These are phyloP conservation scores for Lucinisca nassula DNA, from an alignment of 2,888 invertebrate genomes.

Conservation along the genomic window DNA sequence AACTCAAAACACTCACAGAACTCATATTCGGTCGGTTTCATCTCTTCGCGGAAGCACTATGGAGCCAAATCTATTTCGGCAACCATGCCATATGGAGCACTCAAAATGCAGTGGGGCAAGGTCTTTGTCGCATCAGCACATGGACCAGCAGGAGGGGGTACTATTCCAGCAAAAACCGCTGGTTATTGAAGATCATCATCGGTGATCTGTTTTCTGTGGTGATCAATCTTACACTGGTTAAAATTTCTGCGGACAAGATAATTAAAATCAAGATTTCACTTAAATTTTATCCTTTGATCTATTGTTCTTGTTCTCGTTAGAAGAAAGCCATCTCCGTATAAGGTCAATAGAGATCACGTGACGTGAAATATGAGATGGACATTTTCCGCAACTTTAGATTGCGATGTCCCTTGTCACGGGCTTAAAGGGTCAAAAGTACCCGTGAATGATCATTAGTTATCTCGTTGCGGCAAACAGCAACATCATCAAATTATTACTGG, in stretches of 20 bases:
- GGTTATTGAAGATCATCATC: too few species aligned
- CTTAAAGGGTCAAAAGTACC: background rate
- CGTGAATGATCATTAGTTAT: constrained; percentile 40
- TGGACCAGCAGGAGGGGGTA: too few species aligned
- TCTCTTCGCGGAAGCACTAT: too few species aligned
- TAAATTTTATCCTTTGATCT: constrained; percentile 54
- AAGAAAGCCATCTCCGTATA: background rate
- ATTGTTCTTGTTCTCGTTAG: background rate
- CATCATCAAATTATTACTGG: constrained; percentile 24
- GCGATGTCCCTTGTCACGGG: background rate
- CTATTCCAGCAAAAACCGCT: too few species aligned
- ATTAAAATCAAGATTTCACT: constrained; percentile 51
- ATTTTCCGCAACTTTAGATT: background rate
- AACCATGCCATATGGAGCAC: too few species aligned
- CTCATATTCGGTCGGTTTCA: too few species aligned
- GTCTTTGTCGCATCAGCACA: too few species aligned
- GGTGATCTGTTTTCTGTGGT: too few species aligned
- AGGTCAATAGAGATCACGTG: constrained; percentile 6
- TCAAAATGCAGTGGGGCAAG: too few species aligned
- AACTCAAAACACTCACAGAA: too few species aligned
- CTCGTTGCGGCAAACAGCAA: constrained; percentile 13
- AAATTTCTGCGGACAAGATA: constrained; percentile 35
- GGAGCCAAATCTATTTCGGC: too few species aligned
- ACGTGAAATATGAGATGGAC: constrained; percentile 1
- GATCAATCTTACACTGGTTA: background rate